phyloP scores from a whole-genome alignment of 1,140 invertebrate genomes.

The Asobara japonica region DNA sequence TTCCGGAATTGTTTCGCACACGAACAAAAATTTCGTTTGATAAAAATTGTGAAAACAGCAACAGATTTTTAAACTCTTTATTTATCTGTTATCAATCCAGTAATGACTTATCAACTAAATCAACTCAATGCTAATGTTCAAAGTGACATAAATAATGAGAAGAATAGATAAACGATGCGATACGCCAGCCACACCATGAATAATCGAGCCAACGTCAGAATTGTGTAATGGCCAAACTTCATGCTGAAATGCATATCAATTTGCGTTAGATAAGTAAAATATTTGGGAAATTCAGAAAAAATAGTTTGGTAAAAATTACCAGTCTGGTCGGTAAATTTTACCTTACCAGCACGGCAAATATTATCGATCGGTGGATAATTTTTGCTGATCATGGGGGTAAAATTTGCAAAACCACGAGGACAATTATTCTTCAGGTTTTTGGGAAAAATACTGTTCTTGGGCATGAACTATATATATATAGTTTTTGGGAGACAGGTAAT shows the following conservation, averaged over 20 bases:
- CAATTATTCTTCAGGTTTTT: too few relatives aligned
- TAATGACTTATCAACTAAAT: background rate
- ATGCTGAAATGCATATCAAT: constrained; percentile 24
- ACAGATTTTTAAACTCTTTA: background rate
- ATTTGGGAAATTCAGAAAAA: too few relatives aligned
- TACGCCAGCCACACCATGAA: constrained; percentile 22
- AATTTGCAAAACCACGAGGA: too few relatives aligned
- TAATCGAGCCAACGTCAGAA: constrained; percentile 16
- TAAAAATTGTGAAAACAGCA: background rate
- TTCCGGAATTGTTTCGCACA: background rate
- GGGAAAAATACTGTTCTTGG: too few relatives aligned
- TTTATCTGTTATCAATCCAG: background rate
- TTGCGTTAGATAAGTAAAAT: too few relatives aligned
- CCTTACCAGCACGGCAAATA: too few relatives aligned
- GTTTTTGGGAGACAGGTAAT: too few relatives aligned
- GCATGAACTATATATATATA: too few relatives aligned
- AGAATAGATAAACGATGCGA: background rate
- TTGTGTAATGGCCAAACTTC: constrained; percentile 30
- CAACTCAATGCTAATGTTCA: constrained; percentile 15
- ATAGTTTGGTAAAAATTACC: too few relatives aligned
- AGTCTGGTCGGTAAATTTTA: too few relatives aligned
- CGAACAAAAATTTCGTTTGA: background rate
- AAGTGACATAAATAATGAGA: background rate
- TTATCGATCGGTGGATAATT: too few relatives aligned
- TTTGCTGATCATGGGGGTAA: too few relatives aligned